Evolutionary conservation across 2,113 vertebrate species (phyloP).

Genomic region (Manacus vitellinus): DNA sequence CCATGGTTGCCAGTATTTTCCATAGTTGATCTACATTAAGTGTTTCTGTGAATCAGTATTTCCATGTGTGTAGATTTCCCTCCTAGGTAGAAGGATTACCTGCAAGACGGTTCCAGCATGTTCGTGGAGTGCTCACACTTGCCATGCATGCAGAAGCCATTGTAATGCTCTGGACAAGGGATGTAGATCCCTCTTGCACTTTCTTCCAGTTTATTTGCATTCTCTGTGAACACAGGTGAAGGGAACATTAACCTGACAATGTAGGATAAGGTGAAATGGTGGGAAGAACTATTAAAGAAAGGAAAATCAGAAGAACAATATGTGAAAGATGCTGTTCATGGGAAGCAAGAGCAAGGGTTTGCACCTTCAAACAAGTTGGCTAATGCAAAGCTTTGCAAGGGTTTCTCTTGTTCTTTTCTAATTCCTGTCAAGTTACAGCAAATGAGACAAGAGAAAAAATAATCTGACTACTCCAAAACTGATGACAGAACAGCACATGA

Average conservation of each 20-base stretch:
- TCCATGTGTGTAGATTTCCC: not conserved
- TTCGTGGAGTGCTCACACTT: slow-evolving; percentile 93
- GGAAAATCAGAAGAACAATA: slow-evolving; percentile 7
- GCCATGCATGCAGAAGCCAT: slow-evolving; percentile 95
- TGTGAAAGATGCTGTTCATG: not conserved
- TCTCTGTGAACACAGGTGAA: slow-evolving; percentile 78
- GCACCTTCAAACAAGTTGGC: not conserved
- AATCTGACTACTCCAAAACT: not conserved
- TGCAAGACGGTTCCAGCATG: slow-evolving; percentile 93
- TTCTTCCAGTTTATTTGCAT: slow-evolving; percentile 87
- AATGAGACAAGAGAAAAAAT: slow-evolving; percentile 15
- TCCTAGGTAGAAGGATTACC: slow-evolving; percentile 74
- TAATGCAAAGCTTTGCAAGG: not conserved
- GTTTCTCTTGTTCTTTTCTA: slow-evolving; percentile 32
- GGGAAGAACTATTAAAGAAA: not conserved
- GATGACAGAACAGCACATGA: slow-evolving; percentile 24
- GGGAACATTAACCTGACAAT: slow-evolving; percentile 10
- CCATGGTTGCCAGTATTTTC: not conserved
- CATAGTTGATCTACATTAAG: not conserved
- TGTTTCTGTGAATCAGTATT: not conserved
- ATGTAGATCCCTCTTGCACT: slow-evolving; percentile 87
- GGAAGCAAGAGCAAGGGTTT: not conserved
- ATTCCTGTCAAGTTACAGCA: not conserved
- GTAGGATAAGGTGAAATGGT: not conserved
- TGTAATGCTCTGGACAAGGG: slow-evolving; percentile 94